Base-by-base conservation (phyloP, 1,140 invertebrate genomes). In the Listronotus oregonensis region DNA sequence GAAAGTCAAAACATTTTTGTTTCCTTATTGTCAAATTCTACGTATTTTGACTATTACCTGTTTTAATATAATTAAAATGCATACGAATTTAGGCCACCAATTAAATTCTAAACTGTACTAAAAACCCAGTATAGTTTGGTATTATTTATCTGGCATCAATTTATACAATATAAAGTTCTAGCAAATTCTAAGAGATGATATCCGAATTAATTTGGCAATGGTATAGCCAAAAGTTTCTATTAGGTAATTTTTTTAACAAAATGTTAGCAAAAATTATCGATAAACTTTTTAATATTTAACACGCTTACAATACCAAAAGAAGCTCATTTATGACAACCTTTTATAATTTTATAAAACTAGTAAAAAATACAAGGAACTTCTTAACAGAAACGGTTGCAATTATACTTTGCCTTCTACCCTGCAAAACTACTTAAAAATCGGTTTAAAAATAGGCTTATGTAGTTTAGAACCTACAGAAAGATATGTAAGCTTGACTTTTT, bases 201-300 rank as follows among this genome's bases (percentile, higher is more conserved):
- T 49, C 18, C 37, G n/a, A 49, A 37, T 37, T 59, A 39, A 49
- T 59, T 59, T 59, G 43, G 46, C 46, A 59, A 59, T 59, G 11
- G 14, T 14, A 42, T 31, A 46, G 40, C 57, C 32, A 51, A 62
- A 62, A 62, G 18, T 42, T 47, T 34, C 18, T 62, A 39, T 37
- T n/a, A 39, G 51, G 31, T 44, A 18, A n/a, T 14, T 18, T 14
- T 18, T 32, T 43, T 44, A 44, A 44, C 42, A 37, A 17, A 59
- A 42, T 34, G 9, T 37, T 37, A 42, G n/a, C n/a, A 42, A 44
- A 40, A 56, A 49, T n/a, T 15, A 44, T 14, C n/a, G 46, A 62
- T 59, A 47, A 59, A 59, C 43, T 59, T 60, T n/a, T n/a, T n/a
- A 32, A 59, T 47, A 37, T 63, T 63, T 46, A 63, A 63, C 60